Conservation (phyloP, 2,888 invertebrate genomes). For the Trachelus troglodyta region DNA sequence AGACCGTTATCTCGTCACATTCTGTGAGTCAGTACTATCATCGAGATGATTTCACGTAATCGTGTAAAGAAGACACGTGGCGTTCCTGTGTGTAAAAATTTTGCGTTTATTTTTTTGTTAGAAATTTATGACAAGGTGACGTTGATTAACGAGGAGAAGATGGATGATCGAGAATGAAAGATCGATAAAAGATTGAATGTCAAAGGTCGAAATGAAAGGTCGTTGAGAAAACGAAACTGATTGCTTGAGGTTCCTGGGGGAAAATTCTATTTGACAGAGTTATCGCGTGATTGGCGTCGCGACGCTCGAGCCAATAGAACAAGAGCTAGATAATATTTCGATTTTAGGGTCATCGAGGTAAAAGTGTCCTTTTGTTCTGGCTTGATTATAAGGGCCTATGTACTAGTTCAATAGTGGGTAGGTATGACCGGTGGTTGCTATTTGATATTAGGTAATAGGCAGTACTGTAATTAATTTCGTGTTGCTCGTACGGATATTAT, state of each 20-base stretch:
- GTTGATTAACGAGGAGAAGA: neutral
- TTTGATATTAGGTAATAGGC: neutral
- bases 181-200: neutral
- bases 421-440: neutral
- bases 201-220: neutral
- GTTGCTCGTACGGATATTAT: slow-evolving; percentile 3
- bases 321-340: neutral
- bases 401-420: neutral
- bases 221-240: neutral
- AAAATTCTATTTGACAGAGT: neutral
- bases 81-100: neutral
- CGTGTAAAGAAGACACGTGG: neutral
- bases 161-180: neutral
- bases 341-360: neutral
- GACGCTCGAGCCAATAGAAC: neutral
- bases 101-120: neutral
- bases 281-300: neutral
- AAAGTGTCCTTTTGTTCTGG: neutral
- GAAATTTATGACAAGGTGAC: neutral
- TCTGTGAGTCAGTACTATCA: neutral
- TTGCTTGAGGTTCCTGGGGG: neutral
- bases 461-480: slow-evolving; percentile 1
- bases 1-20: neutral
- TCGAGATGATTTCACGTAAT: neutral
- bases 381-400: neutral